These are phyloP conservation scores for Rhabditoides inermis DNA, from an alignment of 2,888 invertebrate species.

Conservation along the genomic window DNA sequence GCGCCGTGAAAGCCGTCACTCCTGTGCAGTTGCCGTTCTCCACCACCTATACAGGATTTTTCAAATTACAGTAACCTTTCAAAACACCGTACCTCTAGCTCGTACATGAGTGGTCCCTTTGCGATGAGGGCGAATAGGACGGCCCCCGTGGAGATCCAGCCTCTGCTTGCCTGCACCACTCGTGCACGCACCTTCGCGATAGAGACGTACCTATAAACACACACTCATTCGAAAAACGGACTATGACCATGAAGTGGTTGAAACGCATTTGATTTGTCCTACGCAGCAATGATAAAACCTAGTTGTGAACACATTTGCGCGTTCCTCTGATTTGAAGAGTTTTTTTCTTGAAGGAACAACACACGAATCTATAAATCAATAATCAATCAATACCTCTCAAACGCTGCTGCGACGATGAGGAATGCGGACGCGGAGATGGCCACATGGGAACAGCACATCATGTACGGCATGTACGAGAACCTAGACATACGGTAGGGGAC, in stretches of 20 bases:
- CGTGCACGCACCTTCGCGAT: slow-evolving; percentile 41
- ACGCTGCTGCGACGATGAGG: slow-evolving; percentile 43
- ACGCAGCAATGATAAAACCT: too few species aligned
- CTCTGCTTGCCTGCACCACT: slow-evolving; percentile 30
- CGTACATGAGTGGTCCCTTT: slow-evolving; percentile 44
- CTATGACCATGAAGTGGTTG: slow-evolving; percentile 2
- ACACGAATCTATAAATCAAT: neutral
- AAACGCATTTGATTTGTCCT: too few species aligned
- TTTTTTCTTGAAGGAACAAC: neutral
- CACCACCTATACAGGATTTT: slow-evolving; percentile 25
- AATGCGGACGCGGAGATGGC: slow-evolving; percentile 43
- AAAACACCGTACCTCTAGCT: slow-evolving; percentile 29
- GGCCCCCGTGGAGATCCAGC: slow-evolving; percentile 22
- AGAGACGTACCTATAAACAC: slow-evolving; percentile 27
- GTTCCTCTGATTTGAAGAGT: too few species aligned
- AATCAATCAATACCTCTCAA: slow-evolving; percentile 23
- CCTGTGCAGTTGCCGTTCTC: slow-evolving; percentile 45
- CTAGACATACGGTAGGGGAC: too few species aligned
- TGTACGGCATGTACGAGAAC: slow-evolving; percentile 38
- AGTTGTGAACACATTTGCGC: too few species aligned
- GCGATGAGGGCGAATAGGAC: slow-evolving; percentile 37
- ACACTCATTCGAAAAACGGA: slow-evolving; percentile 10
- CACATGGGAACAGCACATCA: slow-evolving; percentile 37
- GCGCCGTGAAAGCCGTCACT: slow-evolving; percentile 33
- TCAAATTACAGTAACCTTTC: neutral